These are phyloP conservation scores for Lagenorhynchus albirostris DNA, from an alignment of 2,113 vertebrate species.

Conservation along the genomic window DNA sequence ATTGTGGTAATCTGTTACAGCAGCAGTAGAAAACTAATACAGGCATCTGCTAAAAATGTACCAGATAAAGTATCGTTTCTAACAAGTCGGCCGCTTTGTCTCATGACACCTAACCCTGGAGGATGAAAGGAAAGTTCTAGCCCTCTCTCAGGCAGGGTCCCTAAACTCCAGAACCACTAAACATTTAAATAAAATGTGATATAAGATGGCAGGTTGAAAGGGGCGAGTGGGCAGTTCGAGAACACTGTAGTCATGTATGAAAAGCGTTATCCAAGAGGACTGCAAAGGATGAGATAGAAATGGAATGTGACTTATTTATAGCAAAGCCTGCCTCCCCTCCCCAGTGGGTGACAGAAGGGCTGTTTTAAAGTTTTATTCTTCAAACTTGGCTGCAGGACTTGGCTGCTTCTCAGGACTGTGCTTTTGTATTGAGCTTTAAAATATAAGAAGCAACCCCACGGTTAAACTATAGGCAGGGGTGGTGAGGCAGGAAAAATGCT, in stretches of 20 bases:
- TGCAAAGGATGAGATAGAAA: conserved; percentile 70
- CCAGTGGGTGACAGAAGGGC: conserved; percentile 76
- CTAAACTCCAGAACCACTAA: not conserved
- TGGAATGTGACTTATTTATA: conserved; percentile 77
- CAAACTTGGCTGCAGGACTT: conserved; percentile 67
- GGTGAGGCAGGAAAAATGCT: conserved; percentile 46
- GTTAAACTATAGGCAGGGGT: conserved; percentile 64
- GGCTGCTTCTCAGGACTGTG: conserved; percentile 69
- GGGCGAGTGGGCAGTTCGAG: conserved; percentile 59
- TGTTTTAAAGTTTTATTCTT: conserved; percentile 77
- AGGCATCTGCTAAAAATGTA: not conserved
- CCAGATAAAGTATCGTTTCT: not conserved
- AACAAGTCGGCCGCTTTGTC: not conserved
- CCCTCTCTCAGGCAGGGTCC: not conserved
- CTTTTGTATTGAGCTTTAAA: conserved; percentile 71
- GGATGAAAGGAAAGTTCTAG: not conserved
- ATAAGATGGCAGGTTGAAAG: conserved; percentile 1
- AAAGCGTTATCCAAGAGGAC: conserved; percentile 49
- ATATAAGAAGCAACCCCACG: conserved; percentile 56
- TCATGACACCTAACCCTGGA: not conserved
- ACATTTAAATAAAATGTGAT: not conserved
- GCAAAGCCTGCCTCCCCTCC: conserved; percentile 69
- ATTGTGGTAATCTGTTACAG: conserved; percentile 2
- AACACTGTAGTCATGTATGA: conserved; percentile 38
- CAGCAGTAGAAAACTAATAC: not conserved